phyloP scores from a whole-genome alignment of 2,888 invertebrate genomes.

The Smittia aterrima region DNA sequence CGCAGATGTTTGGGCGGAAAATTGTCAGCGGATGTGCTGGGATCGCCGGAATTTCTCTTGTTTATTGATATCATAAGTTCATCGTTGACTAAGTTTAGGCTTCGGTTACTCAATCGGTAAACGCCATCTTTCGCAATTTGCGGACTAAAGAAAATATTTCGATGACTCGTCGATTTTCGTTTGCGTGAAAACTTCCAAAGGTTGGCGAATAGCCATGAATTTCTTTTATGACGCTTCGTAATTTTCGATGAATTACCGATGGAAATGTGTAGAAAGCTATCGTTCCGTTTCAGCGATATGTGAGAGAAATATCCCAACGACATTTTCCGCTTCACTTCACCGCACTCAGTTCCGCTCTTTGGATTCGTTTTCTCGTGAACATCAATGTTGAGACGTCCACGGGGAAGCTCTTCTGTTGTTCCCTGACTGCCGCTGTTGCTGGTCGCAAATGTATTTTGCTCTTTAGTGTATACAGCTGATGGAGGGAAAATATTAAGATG shows the following conservation, averaged over 20 bases:
- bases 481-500: constrained; percentile 34
- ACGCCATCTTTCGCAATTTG: neutral
- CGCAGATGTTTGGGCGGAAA: neutral
- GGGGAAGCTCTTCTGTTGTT: neutral
- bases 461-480: neutral
- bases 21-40: neutral
- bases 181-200: neutral
- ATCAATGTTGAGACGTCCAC: constrained; percentile 14
- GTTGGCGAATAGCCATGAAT: neutral
- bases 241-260: constrained; percentile 29
- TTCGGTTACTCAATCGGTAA: neutral
- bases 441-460: neutral
- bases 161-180: neutral
- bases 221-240: constrained; percentile 6
- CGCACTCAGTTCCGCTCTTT: neutral
- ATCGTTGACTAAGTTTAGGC: constrained; percentile 25
- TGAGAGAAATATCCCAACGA: constrained; percentile 22
- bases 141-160: neutral
- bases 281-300: constrained; percentile 20
- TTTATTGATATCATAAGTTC: constrained; percentile 6
- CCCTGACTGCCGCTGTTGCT: neutral
- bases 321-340: neutral
- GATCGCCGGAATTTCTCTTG: neutral
- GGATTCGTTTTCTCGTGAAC: neutral
- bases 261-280: constrained; percentile 31